Base-by-base conservation (phyloP, 2,888 invertebrate genomes). In the Chymomyza amoena region DNA sequence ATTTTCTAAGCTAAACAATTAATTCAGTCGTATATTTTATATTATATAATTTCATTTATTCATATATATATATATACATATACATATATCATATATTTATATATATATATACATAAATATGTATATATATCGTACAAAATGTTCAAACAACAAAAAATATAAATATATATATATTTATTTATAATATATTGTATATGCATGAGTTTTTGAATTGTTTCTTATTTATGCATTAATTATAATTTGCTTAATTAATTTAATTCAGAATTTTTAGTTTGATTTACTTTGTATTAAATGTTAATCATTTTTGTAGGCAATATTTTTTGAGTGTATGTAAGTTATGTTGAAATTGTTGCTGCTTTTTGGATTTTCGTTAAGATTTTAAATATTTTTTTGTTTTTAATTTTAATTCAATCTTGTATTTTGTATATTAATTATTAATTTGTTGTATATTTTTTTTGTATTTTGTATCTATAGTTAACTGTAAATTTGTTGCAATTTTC, bases 91-190 rank as follows among this genome's bases (percentile, higher is more conserved):
- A 57, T 25, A 28, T 57, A 57, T 57, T 15, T 57, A 25, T 25
- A 28, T 57, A 25, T 57, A 57, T 57, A 25, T 25, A 57, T 57
- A 57, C 9, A 25, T 57, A 18, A 5, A 16, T 57, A 20, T 57
- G 10, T 2, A 57, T 57, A 57, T 25, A 28, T 54, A 54, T 16
- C 16, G 54, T 54, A 54, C 54, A 54, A 54, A 54, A 54, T 54
- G 54, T 54, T 54, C 54, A 54, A 54, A 54, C 54, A 54, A 54
- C 54, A 54, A 54, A 54, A 54, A 54, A 54, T 54, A 54, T 54
- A 54, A 54, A 54, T 54, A 54, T 54, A 54, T 54, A 18, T 54
- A 54, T 54, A 54, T 54, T 54, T 54, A 18, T 54, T 54, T 54
- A 18, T 54, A 18, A 54, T 54, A 18, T 54, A 18, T 54, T 54